A percentile compares a stretch with the other conserved stretches of the same genome.
phyloP scores from a whole-genome alignment of 2,888 invertebrate genomes.

The Chirona hameri region DNA sequence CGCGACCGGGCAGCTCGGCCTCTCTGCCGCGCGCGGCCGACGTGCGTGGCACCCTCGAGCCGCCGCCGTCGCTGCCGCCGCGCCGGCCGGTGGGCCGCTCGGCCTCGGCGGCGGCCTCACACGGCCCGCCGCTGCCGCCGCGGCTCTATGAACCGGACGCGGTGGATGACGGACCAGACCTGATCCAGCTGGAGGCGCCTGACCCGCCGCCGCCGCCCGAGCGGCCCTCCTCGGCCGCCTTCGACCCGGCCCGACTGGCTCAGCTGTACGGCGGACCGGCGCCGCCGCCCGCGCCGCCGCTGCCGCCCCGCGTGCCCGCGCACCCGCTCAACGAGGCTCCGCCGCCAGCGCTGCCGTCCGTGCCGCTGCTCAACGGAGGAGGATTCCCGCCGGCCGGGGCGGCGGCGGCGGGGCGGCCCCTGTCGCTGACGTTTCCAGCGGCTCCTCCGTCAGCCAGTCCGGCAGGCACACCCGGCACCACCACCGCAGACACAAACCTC shows the following conservation, averaged over 20 bases:
- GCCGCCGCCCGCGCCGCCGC: slow-evolving; percentile 22
- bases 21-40: not conserved
- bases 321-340: not conserved
- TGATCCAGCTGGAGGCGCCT: not conserved
- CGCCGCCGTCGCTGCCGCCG: slow-evolving; percentile 23
- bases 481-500: not conserved
- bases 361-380: not conserved
- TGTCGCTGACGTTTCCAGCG: not conserved
- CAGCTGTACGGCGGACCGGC: not conserved
- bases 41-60: not conserved
- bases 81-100: slow-evolving; percentile 3
- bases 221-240: not conserved
- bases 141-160: not conserved
- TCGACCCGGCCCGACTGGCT: not conserved
- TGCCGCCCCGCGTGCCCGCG: slow-evolving; percentile 29
- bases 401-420: not conserved
- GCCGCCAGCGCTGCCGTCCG: slow-evolving; percentile 12
- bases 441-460: not conserved
- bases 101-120: not conserved
- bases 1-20: not conserved
- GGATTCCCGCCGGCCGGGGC: not conserved
- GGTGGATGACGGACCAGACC: not conserved
- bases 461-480: too few species aligned
- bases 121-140: slow-evolving; percentile 25
- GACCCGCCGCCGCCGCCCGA: not conserved